Base-by-base conservation (phyloP, 1,140 invertebrate genomes). In the Drosophila pruinosa region DNA sequence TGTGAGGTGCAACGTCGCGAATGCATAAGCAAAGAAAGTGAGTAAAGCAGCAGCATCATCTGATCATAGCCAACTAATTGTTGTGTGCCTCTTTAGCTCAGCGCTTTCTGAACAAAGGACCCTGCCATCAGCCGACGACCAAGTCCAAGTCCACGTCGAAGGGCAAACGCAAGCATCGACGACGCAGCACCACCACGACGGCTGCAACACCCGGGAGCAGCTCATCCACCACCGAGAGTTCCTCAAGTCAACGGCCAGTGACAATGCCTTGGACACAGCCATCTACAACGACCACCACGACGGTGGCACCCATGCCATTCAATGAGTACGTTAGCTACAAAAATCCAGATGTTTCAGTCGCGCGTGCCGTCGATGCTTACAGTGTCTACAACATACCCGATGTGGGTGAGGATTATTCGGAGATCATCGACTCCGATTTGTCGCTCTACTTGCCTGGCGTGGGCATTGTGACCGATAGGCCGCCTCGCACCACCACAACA, bases 381-480 rank as follows among this genome's bases (percentile, higher is more conserved):
- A 86, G 48, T 34, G 65, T 85, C n/a, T 85, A 86, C 45, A 73
- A 86, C 10, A 86, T 85, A 38, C 45, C 58, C 38, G 76, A 85
- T 80, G 68, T 85, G 45, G 81, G 80, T 10, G 12, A 52, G 7
- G 73, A 85, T 5, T 85, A 85, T 19, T 73, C 17, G 2, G 68
- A 67, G 24, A 86, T 85, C 3, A 80, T 43, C 2, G 81, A 85
- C 34, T 67, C 77, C 0, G 64, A 57, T 36, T 22, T 85, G 17
- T 86, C 80, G 12, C 10, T 86, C 0, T 85, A 77, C 12, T 3
- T 85, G 61, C 80, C 80, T 0, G 80, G 64, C 2, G 47, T 85
- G n/a, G 80, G 80, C 21, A 64, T 53, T 1, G 69, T 85, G 0
- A 85, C 80, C 2, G 81, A 77, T 31, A 63, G 50, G 0, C 48